Base-by-base conservation (phyloP, 2,113 vertebrate species). In the Fukomys damarensis region DNA sequence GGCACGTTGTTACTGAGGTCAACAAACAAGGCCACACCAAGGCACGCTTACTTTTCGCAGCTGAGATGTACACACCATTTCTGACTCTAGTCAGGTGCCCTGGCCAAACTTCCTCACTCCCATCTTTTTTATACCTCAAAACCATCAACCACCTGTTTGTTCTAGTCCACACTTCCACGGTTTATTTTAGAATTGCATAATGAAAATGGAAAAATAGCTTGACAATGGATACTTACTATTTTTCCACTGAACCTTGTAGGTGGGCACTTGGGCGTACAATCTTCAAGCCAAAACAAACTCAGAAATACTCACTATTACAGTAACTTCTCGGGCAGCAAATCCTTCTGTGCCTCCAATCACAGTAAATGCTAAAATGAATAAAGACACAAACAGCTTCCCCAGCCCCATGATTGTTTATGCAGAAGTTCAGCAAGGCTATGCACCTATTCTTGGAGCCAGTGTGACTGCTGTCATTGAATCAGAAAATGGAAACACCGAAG, bases 391-490 rank as follows among this genome's bases (percentile, higher is more conserved):
- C 11, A 94, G 1, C 11, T 98, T 90, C 56, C 98, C 97, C 61
- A 97, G 66, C 88, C 98, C 98, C 68, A 95, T 98, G 93, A 68
- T 98, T 61, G 81, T 98, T 65, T 99, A 98, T 79, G 98, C 98
- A 85, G 98, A 98, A 90, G 96, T 99, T 82, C 98, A 91, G 63
- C 98, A 99, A 96, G 98, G 98, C 5, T 96, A 97, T 79, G 72
- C 79, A 35, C 98, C 98, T 74, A 86, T 99, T 87, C 68, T 98
- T 87, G 97, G 97, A 86, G 98, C 96, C 94, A 98, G 30, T 2
- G 99, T 99, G 88, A 98, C 43, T 86, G 99, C 98, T 4, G 93
- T 94, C 35, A 91, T 99, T 89, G 98, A 98, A 98, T 95, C 97
- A 20, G 35, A 79, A 0, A 49, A 0, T 79, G 98, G 97, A 63